Evolutionary conservation across 2,797 vertebrate genomes (phyloP).

Genomic region (Dryobates pubescens): DNA sequence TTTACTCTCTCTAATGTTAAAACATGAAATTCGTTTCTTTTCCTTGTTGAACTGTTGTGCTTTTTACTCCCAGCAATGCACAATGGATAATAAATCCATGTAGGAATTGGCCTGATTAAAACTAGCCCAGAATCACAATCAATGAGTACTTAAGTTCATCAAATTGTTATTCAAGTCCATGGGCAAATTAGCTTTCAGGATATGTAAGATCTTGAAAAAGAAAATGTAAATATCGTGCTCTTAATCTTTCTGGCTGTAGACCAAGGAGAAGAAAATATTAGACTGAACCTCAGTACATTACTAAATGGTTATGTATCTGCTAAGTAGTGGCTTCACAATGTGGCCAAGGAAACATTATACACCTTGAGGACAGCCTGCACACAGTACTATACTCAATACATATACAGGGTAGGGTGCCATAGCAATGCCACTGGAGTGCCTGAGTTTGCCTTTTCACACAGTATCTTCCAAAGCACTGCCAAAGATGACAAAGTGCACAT

Average conservation of each 20-base stretch:
- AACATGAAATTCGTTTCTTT: conserved; percentile 73
- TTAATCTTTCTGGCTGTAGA: not conserved
- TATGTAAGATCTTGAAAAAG: not conserved
- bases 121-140: not conserved
- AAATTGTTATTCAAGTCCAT: not conserved
- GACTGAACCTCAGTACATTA: not conserved
- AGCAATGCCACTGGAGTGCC: not conserved
- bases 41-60: conserved; percentile 74
- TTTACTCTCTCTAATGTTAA: conserved; percentile 72
- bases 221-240: not conserved
- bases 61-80: conserved; percentile 39
- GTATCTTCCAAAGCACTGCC: not conserved
- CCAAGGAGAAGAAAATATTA: not conserved
- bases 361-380: rapidly evolving
- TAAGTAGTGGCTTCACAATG: not conserved
- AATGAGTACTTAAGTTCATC: not conserved
- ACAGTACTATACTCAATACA: rapidly evolving
- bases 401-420: not conserved
- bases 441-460: not conserved
- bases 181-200: not conserved
- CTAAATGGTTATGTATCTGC: not conserved
- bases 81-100: not conserved
- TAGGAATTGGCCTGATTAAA: conserved; percentile 9
- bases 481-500: not conserved
- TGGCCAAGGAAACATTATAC: not conserved